Conservation (phyloP, 2,113 vertebrate genomes). For the Hassar affinis region DNA sequence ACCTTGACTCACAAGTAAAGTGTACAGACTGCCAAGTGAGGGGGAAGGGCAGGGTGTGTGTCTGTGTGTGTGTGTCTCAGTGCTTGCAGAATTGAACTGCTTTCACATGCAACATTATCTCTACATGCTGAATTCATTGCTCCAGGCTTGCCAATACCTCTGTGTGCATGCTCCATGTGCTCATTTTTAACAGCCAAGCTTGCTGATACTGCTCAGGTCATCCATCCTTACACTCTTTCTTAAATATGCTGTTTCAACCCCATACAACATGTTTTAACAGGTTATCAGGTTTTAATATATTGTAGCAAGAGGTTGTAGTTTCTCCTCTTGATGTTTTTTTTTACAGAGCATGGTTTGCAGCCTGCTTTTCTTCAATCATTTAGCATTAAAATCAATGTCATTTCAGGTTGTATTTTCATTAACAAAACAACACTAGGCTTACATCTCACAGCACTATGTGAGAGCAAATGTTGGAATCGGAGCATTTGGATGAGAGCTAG, state of each 20-base stretch:
- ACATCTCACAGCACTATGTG: background rate
- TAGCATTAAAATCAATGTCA: background rate
- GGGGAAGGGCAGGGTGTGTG: background rate
- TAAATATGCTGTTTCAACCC: background rate
- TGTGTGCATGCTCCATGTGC: background rate
- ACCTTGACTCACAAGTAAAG: background rate
- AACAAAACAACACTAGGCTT: background rate
- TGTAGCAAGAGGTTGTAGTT: background rate
- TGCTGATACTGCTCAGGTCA: background rate
- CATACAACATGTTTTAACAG: background rate
- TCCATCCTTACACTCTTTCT: background rate
- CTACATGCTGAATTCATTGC: background rate
- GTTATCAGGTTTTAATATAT: background rate
- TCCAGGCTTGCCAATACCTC: background rate
- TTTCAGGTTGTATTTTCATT: background rate
- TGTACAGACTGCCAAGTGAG: background rate
- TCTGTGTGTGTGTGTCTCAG: background rate
- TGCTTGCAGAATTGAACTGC: background rate
- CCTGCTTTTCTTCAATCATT: background rate
- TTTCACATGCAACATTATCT: background rate
- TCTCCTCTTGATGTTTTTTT: background rate
- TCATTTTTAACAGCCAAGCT: background rate
- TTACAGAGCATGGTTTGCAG: background rate
- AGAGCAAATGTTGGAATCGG: background rate
- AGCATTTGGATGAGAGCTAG: background rate